Conservation (phyloP, 1,140 invertebrate genomes). For the Polypedilum vanderplanki region DNA sequence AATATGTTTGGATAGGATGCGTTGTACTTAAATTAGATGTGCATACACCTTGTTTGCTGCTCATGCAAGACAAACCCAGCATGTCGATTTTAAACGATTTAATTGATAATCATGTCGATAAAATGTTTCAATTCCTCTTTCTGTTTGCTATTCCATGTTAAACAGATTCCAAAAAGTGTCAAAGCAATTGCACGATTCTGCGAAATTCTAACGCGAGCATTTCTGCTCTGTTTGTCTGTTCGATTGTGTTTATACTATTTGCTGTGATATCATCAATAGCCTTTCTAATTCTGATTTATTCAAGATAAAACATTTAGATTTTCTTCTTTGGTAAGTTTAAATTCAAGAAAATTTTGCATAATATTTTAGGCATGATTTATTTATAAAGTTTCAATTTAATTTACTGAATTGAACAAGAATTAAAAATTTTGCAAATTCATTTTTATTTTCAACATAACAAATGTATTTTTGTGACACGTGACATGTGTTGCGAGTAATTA, state of each 20-base stretch:
- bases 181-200: constrained; percentile 28
- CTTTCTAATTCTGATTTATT: constrained; percentile 4
- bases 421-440: no score
- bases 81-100: constrained; percentile 22
- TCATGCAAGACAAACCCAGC: neutral
- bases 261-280: neutral
- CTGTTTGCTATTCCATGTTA: neutral
- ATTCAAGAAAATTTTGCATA: no score
- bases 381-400: no score
- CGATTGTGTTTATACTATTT: neutral
- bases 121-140: constrained; percentile 25
- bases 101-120: constrained; percentile 27
- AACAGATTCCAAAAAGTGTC: constrained; percentile 28
- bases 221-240: neutral
- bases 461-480: no score
- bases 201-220: constrained; percentile 2
- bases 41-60: neutral
- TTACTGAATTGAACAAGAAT: no score
- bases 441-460: no score
- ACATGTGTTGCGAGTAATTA: no score
- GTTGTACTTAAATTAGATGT: neutral
- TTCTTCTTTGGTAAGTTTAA: no score
- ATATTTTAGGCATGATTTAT: no score
- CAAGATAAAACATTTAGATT: neutral
- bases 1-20: constrained; percentile 21